Percentiles rank a stretch among this genome's conserved stretches.
These are phyloP conservation scores for Nothocercus nigrocapillus DNA, from an alignment of 2,113 vertebrate species.

Conservation along the genomic window DNA sequence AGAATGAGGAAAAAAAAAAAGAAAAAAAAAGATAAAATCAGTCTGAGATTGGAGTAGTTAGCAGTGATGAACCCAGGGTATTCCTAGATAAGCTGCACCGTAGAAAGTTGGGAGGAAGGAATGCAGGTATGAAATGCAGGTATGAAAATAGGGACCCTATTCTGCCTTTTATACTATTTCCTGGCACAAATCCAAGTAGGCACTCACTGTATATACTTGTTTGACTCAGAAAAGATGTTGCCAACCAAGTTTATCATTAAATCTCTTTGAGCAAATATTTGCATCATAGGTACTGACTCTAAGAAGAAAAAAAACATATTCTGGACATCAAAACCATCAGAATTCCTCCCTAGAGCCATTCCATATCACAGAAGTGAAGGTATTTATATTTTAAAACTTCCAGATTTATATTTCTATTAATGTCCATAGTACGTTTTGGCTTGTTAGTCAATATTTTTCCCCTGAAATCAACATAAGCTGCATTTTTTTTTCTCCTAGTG, in stretches of 20 bases:
- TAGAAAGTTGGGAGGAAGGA: background rate
- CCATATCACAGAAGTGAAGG: background rate
- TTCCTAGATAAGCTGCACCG: background rate
- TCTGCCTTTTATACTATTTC: background rate
- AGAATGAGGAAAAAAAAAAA: background rate
- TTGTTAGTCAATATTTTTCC: background rate
- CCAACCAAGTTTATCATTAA: background rate
- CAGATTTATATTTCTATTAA: background rate
- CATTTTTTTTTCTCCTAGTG: background rate
- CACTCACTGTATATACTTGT: background rate
- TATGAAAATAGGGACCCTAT: background rate
- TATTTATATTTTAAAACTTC: background rate
- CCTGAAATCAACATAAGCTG: background rate
- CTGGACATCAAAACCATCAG: background rate
- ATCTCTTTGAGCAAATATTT: background rate
- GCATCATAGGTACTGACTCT: background rate
- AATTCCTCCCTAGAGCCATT: background rate
- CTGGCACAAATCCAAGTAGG: background rate
- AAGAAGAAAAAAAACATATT: background rate
- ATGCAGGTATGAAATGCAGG: background rate
- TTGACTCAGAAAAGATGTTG: background rate
- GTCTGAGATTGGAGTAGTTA: background rate
- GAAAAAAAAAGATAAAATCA: background rate
- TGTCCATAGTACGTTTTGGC: background rate
- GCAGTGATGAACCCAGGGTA: background rate